Conservation (phyloP, 2,113 vertebrate species). For the Elephas maximus region DNA sequence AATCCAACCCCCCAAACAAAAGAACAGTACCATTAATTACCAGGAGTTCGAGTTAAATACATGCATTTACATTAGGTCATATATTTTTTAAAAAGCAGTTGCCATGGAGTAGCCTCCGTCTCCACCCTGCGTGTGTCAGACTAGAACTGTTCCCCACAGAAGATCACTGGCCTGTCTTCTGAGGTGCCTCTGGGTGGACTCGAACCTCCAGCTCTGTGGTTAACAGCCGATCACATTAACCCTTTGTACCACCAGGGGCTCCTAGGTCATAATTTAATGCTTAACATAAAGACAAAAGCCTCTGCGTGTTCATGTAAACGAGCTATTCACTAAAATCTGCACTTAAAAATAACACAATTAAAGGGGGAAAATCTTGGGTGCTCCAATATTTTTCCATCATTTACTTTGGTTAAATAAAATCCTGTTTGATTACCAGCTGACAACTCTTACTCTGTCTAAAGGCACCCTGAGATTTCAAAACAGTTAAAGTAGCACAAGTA, state of each 20-base stretch:
- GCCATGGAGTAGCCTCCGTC: not conserved
- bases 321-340: not conserved
- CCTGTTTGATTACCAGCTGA: slow-evolving; percentile 17
- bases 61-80: not conserved
- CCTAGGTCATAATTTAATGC: not conserved
- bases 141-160: not conserved
- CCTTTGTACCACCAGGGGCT: not conserved
- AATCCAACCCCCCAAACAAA: not conserved
- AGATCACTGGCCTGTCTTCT: no score
- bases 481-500: slow-evolving; percentile 40
- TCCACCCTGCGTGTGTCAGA: not conserved
- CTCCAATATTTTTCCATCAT: not conserved
- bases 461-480: slow-evolving; percentile 30
- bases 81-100: not conserved
- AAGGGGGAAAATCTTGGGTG: not conserved
- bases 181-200: no score
- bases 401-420: slow-evolving; percentile 37
- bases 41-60: slow-evolving; percentile 18
- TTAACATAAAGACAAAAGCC: not conserved
- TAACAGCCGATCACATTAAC: not conserved
- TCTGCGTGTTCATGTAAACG: not conserved
- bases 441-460: slow-evolving; percentile 22
- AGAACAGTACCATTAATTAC: not conserved
- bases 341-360: slow-evolving; percentile 23
- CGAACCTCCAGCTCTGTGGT: not conserved